Evolutionary conservation across 2,888 invertebrate species (phyloP), one percentile per base, ranked within the genome.

Genomic region (Netelia fuscicornis): DNA sequence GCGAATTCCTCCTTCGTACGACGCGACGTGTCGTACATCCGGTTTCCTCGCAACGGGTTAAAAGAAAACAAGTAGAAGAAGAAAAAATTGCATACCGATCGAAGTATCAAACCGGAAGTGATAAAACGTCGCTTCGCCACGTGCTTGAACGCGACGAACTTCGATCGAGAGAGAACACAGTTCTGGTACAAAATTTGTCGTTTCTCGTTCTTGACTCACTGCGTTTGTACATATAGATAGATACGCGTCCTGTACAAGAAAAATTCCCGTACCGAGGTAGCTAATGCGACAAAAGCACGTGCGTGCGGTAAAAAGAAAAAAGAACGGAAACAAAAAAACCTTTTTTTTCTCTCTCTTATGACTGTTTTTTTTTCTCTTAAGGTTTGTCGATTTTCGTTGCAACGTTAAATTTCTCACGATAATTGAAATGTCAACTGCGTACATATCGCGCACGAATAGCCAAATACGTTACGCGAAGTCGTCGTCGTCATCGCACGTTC

Each of bases 91-190:
- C 13, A 44, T 54, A 17, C 17, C 17, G 17, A 17, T 17, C 17
- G 17, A 17, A 17, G 17, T 17, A 17, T 17, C 17, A 17, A 17
- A 23, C 78, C 83, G 83, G 83, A 78, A 83, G 67, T 78, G 58
- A 44, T 58, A 58, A 54, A 72, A 64, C 65, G 71, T 77, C 65
- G 67, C 5, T 30, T 30, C 30, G 30, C 6, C 30, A 5, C 6
- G 30, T 30, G 5, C 5, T 25, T 25, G 17, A 17, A 17, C 17
- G 25, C 25, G 30, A 30, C 3, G 30, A 30, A 54, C 23, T 37
- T n/a, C 37, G 52, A 54, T 1, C 17, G 54, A 54, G n/a, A 5
- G 54, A 54, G n/a, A 17, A 8, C 17, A 17, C 17, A 3, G 2
- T 54, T 13, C 17, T 17, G n/a, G 6, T 54, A n/a, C 2, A 54